Evolutionary conservation across 2,797 vertebrate genomes (phyloP), one percentile per base, ranked within the genome.

Genomic region (Lutjanus campechanus): DNA sequence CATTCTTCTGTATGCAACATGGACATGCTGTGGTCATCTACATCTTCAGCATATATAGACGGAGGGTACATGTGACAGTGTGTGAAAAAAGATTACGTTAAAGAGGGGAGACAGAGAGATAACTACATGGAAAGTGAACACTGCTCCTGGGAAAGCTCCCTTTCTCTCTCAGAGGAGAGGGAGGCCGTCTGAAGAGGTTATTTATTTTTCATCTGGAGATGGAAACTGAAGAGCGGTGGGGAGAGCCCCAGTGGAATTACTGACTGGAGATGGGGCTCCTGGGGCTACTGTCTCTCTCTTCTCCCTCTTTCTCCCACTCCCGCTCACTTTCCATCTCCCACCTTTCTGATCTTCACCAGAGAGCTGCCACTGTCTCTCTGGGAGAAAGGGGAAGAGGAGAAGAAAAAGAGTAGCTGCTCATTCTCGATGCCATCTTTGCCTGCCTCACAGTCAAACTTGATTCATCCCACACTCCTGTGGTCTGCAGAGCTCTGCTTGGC

Each of bases 181-280:
- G 71, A 79, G 85, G 79, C 79, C 72, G 64, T 94, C 93, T 94
- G 87, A 94, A 93, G 87, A 94, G 90, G 90, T 94, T 95, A 94
- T 95, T 95, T 95, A 94, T 95, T 93, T 95, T 95, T 95, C 91
- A 95, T 95, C 92, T 89, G 81, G 69, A 89, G 88, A 92, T 94
- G 85, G 90, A 93, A 93, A 92, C 86, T 91, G 90, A 94, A 91
- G 88, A 93, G 89, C 69, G n/a, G 71, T 85, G 75, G 77, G 83
- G 85, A 85, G 82, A 90, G 82, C 77, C 91, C 89, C 85, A 47
- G 81, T 66, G 91, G 93, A 94, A 93, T 92, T 82, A 88, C 88
- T 88, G 88, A 92, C 91, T 92, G 88, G 88, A 94, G 86, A 91
- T 87, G 59, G 59, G 71, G 71, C 94, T 92, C 93, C 90, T 55